A percentile compares a stretch with the other conserved stretches of the same genome.
Evolutionary conservation across 2,797 vertebrate genomes (phyloP).

Genomic region (Lithobates pipiens): DNA sequence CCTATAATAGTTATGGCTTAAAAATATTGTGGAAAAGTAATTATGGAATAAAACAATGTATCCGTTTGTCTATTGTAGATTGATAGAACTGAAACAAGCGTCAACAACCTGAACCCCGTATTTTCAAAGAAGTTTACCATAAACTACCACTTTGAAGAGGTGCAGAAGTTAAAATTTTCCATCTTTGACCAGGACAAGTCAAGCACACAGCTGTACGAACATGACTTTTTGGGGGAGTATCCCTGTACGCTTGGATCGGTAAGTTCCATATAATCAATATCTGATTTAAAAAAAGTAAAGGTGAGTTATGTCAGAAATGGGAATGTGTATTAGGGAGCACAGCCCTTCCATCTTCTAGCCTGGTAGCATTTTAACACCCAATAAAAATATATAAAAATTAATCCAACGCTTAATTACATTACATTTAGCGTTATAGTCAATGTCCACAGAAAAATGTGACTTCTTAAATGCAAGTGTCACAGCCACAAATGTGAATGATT

Average conservation of each 20-base stretch:
- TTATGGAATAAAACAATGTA: not conserved
- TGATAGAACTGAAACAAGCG: conserved; percentile 91
- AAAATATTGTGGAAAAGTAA: not conserved
- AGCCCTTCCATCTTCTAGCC: too few species aligned
- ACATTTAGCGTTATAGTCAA: too few species aligned
- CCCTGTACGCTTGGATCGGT: conserved; percentile 93
- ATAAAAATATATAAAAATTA: too few species aligned
- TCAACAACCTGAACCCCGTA: conserved; percentile 97
- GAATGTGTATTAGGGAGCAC: too few species aligned
- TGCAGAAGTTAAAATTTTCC: conserved; percentile 97
- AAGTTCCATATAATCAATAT: conserved; percentile 57
- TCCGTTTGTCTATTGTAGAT: conserved; percentile 74
- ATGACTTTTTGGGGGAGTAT: conserved; percentile 96
- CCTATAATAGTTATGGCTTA: not conserved
- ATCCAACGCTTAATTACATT: too few species aligned
- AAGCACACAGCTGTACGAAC: conserved; percentile 90
- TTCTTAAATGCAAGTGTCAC: too few species aligned
- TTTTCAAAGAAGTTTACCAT: conserved; percentile 95
- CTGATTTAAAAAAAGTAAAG: not conserved
- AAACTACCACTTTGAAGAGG: conserved; percentile 96
- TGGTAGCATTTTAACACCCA: too few species aligned
- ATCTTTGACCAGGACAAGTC: conserved; percentile 98
- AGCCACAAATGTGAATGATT: too few species aligned
- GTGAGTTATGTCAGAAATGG: too few species aligned
- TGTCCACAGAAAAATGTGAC: too few species aligned